These are phyloP conservation scores for Eupelmus urozonus DNA, from an alignment of 2,888 invertebrate species.

Conservation along the genomic window DNA sequence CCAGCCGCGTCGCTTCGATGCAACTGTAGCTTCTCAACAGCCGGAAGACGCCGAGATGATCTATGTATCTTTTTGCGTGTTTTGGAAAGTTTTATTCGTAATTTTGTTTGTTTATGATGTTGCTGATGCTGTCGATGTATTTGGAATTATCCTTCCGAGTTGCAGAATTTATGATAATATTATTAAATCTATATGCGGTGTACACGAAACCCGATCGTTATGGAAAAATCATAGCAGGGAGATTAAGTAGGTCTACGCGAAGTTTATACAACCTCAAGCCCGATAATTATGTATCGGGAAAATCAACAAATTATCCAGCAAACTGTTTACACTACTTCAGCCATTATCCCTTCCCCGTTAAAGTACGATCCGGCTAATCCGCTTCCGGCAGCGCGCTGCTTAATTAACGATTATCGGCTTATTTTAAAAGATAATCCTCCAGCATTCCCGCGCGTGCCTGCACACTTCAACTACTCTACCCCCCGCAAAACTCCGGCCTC, in stretches of 20 bases:
- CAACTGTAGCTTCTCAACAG: slow-evolving; percentile 5
- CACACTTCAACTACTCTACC: neutral
- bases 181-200: no score
- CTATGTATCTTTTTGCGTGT: no score
- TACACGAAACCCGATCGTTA: no score
- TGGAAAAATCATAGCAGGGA: no score
- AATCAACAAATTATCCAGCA: neutral
- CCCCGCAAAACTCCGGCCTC: no score
- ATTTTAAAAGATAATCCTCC: neutral
- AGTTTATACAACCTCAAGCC: neutral
- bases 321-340: neutral
- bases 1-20: neutral
- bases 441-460: neutral
- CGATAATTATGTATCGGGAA: neutral
- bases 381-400: neutral
- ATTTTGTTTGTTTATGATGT: no score
- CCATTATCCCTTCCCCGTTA: neutral
- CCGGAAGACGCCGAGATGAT: neutral
- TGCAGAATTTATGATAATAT: no score
- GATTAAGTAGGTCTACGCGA: neutral
- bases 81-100: no score
- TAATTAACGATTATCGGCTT: neutral
- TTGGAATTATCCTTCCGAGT: no score
- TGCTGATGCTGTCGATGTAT: no score
- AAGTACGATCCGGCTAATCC: neutral